Conservation (phyloP, 2,888 invertebrate genomes). For the Thymelicus lineola region DNA sequence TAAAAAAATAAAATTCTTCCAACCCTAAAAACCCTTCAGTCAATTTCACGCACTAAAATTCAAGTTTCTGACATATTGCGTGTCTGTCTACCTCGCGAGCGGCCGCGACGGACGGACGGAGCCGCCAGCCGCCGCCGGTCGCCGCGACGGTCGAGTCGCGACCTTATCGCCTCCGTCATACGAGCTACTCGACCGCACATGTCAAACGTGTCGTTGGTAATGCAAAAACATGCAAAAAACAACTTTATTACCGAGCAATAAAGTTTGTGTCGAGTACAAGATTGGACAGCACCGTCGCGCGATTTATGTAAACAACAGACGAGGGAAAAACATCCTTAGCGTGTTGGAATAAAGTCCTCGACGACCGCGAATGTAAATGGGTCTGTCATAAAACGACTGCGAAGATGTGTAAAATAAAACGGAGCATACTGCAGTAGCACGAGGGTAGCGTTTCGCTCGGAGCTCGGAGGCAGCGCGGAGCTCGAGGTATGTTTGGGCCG, state of each 20-base stretch:
- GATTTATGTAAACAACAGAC: not conserved
- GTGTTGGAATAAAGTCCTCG: constrained; percentile 23
- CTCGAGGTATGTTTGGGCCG: constrained; percentile 31
- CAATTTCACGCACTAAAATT: constrained; percentile 36
- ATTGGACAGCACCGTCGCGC: not conserved
- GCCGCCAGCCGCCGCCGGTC: not conserved
- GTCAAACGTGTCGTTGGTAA: not conserved
- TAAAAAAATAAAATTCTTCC: constrained; percentile 22
- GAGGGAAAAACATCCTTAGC: constrained; percentile 25
- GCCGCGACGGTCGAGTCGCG: not conserved
- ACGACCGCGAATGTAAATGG: constrained; percentile 27
- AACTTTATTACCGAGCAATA: constrained; percentile 19
- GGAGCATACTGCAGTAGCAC: not conserved
- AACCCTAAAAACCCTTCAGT: constrained; percentile 16
- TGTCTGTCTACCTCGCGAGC: constrained; percentile 16
- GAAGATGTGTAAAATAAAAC: not conserved
- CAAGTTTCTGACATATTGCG: constrained; percentile 34
- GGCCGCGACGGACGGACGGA: not conserved
- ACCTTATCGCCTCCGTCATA: not conserved
- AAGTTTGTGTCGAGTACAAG: constrained; percentile 22
- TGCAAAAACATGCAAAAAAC: constrained; percentile 23
- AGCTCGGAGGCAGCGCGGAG: too few relatives aligned
- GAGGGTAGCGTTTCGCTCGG: constrained; percentile 10
- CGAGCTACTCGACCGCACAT: not conserved
- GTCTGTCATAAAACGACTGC: constrained; percentile 8